Base-by-base conservation (phyloP, 2,797 vertebrate genomes). In the Manis crassicaudata region DNA sequence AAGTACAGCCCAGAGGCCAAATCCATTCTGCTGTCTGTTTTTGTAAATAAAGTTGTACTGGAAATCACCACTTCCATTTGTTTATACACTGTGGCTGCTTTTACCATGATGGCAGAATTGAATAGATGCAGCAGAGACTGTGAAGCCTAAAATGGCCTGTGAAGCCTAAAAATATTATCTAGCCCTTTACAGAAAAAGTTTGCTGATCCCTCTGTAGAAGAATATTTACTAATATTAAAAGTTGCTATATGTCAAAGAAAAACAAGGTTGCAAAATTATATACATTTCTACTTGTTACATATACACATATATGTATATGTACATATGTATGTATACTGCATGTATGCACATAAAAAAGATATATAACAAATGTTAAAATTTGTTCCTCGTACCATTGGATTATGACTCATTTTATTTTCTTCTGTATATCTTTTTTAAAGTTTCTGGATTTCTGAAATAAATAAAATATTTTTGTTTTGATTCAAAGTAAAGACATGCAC, bases 401-500 rank as follows among this genome's bases (percentile, higher is more conserved):
- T 84, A 84, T 67, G 40, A 79, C 1, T 88, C 25, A 88, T 60
- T 96, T 94, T 88, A 40, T 37, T 82, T 88, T 93, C 85, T 93
- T 92, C 12, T 73, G 11, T 43, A 37, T 43, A 88, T 83, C 46
- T 83, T 81, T 81, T 89, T 87, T 32, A 77, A 93, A 77, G 25
- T 96, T 83, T 62, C 18, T 62, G 72, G 62, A 85, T 20, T 92
- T 92, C 56, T 94, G 14, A 46, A 85, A 46, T 75, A 76, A 92
- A 46, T 46, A 11, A 46, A 46, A 46, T 11, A 12, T 65, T 58
- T 88, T 77, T 83, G 5, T 75, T 94, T 93, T 80, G 58, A 90
- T 80, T 94, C 65, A 92, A 92, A 93, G 54, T 95, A 84, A 92
- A 83, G 46, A 86, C 27, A 89, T 37, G 9, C 5, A 75, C 23